These are phyloP conservation scores for Melanchra persicariae DNA, from an alignment of 2,888 invertebrate genomes.

Conservation along the genomic window DNA sequence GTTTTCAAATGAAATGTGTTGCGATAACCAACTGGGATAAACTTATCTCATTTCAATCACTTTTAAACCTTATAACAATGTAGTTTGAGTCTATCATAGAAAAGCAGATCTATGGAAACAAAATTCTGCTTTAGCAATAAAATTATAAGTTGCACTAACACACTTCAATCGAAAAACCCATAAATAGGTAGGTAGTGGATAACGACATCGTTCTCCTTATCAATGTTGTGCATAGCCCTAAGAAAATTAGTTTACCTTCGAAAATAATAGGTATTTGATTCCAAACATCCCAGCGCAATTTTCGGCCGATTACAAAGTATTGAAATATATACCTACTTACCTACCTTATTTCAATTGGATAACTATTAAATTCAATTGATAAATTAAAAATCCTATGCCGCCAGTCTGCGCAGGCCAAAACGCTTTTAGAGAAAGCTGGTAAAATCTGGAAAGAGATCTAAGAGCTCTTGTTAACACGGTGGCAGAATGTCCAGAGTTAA, in stretches of 20 bases:
- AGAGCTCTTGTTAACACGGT: too few relatives aligned
- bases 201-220: not conserved
- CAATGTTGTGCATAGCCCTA: not conserved
- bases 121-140: not conserved
- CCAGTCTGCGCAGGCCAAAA: too few relatives aligned
- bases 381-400: too few relatives aligned
- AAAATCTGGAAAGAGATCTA: too few relatives aligned
- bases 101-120: conserved; percentile 4
- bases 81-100: conserved; percentile 4
- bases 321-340: too few relatives aligned
- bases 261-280: too few relatives aligned
- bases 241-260: conserved; percentile 6
- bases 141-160: not conserved
- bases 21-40: conserved; percentile 16
- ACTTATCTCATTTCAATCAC: conserved; percentile 19
- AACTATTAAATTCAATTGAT: too few relatives aligned
- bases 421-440: too few relatives aligned
- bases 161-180: not conserved
- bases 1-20: conserved; percentile 31
- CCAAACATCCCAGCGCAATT: too few relatives aligned
- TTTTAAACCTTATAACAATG: conserved; percentile 22
- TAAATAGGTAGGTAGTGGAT: not conserved
- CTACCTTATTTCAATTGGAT: too few relatives aligned
- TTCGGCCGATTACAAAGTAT: too few relatives aligned
- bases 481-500: too few relatives aligned